Evolutionary conservation across 2,797 vertebrate species (phyloP).

Genomic region (Chloroceryle inda): DNA sequence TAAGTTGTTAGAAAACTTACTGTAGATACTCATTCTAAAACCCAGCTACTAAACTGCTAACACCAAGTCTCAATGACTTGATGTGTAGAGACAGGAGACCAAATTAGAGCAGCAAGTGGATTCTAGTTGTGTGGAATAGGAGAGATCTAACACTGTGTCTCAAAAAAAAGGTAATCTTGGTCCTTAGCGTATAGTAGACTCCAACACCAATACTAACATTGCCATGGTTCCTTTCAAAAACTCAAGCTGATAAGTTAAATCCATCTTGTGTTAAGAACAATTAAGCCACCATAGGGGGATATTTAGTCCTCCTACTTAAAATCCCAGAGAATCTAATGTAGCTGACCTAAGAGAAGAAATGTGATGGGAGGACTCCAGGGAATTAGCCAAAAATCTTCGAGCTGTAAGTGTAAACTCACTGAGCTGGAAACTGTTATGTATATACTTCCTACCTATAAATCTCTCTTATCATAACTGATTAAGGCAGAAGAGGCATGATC

Average conservation of each 20-base stretch:
- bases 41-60: neutral
- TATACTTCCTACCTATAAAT: slow-evolving; percentile 64
- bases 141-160: neutral
- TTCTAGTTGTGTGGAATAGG: neutral
- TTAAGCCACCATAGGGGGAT: slow-evolving; percentile 50
- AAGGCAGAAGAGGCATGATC: slow-evolving; percentile 55
- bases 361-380: slow-evolving; percentile 37
- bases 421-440: slow-evolving; percentile 57
- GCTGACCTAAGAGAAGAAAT: slow-evolving; percentile 47
- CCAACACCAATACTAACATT: neutral
- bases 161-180: neutral
- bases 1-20: neutral
- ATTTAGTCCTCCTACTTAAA: slow-evolving; percentile 50
- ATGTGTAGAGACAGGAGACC: neutral
- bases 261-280: slow-evolving; percentile 47
- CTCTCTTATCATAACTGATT: slow-evolving; percentile 59
- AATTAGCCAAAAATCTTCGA: slow-evolving; percentile 59
- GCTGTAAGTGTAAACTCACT: slow-evolving; percentile 41
- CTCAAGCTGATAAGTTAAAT: slow-evolving; percentile 58
- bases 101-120: neutral
- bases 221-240: slow-evolving; percentile 19
- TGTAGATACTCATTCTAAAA: neutral
- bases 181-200: neutral
- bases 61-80: neutral
- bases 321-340: slow-evolving; percentile 30